These are phyloP conservation scores for Drosophila tropicalis DNA, from an alignment of 1,140 invertebrate genomes.

Conservation along the genomic window DNA sequence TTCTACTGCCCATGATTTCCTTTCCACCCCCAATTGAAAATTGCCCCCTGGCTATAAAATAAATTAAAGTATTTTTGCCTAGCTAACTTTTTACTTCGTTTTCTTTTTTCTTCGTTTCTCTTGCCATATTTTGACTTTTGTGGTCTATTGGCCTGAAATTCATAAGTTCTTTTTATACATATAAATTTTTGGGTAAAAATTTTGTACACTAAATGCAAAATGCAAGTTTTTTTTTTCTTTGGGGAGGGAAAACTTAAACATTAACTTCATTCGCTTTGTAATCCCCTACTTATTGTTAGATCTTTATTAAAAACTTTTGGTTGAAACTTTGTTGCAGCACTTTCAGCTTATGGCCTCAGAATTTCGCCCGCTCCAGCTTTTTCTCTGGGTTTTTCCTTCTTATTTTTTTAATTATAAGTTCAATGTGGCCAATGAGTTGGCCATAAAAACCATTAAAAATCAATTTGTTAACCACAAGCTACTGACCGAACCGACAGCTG, in stretches of 20 bases:
- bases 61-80: constrained; percentile 71
- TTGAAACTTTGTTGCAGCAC: constrained; percentile 5
- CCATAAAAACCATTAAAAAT: constrained; percentile 60
- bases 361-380: constrained; percentile 1
- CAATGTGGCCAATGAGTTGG: constrained; percentile 22
- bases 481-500: constrained; percentile 35
- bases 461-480: constrained; percentile 54
- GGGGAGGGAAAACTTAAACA: neutral
- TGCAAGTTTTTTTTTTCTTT: neutral
- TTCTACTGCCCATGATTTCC: constrained; percentile 54
- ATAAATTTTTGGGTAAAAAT: neutral
- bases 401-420: constrained; percentile 20
- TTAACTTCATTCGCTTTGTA: constrained; percentile 4
- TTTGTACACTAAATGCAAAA: neutral
- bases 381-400: neutral
- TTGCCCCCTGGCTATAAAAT: constrained; percentile 58
- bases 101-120: constrained; percentile 21
- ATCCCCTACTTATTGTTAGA: constrained; percentile 2
- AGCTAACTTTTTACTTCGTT: constrained; percentile 42
- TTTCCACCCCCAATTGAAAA: constrained; percentile 14
- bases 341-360: constrained; percentile 11
- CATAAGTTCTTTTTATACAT: neutral
- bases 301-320: constrained; percentile 10
- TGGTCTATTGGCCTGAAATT: constrained; percentile 5
- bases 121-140: constrained; percentile 59